Evolutionary conservation across 2,797 vertebrate genomes (phyloP).

Genomic region (Oreochromis grahami): DNA sequence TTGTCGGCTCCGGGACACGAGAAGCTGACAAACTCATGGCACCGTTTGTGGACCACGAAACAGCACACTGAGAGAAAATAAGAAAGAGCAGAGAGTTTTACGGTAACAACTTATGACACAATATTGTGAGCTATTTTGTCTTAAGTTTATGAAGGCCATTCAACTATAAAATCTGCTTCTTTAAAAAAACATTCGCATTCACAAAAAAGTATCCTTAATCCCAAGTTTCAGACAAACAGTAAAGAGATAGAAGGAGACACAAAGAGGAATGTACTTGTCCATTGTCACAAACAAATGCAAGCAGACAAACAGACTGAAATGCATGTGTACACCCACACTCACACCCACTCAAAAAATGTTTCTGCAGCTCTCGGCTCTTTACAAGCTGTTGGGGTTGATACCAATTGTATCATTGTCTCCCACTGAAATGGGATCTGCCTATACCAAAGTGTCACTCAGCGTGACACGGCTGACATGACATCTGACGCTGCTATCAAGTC

Average conservation of each 20-base stretch:
- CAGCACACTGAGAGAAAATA: slow-evolving; percentile 85
- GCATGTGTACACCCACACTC: slow-evolving; percentile 29
- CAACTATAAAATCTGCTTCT: neutral
- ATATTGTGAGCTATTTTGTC: neutral
- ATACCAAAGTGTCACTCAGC: slow-evolving; percentile 1
- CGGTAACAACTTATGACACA: neutral
- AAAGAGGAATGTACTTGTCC: neutral
- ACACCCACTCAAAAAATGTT: slow-evolving; percentile 27
- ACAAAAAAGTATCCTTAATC: neutral
- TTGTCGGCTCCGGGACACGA: slow-evolving; percentile 95
- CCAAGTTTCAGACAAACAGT: neutral
- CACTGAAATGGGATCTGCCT: neutral
- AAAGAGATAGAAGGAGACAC: neutral
- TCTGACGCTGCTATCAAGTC: slow-evolving; percentile 25
- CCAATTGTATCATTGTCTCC: slow-evolving; percentile 4
- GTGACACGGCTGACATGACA: slow-evolving; percentile 34
- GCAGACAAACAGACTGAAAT: slow-evolving; percentile 7
- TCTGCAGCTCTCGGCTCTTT: slow-evolving; percentile 16
- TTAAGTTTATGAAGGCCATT: neutral
- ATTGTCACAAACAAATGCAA: slow-evolving; percentile 8
- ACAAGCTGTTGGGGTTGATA: slow-evolving; percentile 1
- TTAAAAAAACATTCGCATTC: neutral
- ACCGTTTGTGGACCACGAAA: slow-evolving; percentile 97
- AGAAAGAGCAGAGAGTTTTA: slow-evolving; percentile 2
- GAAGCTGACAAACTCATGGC: slow-evolving; percentile 97